Base-by-base conservation (phyloP, 2,797 vertebrate genomes). In the Syncerus caffer region DNA sequence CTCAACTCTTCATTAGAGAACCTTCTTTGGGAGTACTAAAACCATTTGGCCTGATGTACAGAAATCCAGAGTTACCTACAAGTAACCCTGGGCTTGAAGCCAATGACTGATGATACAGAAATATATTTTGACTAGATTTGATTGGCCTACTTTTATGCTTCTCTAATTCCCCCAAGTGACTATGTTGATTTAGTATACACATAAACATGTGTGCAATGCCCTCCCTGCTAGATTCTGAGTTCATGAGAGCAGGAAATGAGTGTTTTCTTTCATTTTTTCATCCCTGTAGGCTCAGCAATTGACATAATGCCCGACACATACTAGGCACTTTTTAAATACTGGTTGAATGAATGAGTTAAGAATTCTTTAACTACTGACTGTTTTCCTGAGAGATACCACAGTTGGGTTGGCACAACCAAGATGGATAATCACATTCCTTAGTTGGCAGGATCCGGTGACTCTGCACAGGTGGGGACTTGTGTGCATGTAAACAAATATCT, bases 301-400 rank as follows among this genome's bases (percentile, higher is more conserved):
- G 7, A 19, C 12, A 86, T 55, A 60, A 90, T 64, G 7, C 25
- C 57, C 14, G n/a, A 91, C 6, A 67, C 8, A 82, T 71, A 78
- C 25, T 83, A 78, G 74, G n/a, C 42, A 6, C 42, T 93, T 95
- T 91, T 55, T 53, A 86, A 96, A 85, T 95, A 64, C 87, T 85
- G 62, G 23, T 82, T 89, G 38, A 60, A 45, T 57, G 31, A 88
- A 53, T 87, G n/a, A 85, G 6, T 87, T 76, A 89, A 95, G 21
- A 90, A 96, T 79, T 60, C 27, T 96, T 83, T 42, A 89, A 58
- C 1, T 85, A 38, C 34, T 45, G 25, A 92, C 62, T 47, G 7
- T 42, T 84, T 88, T 94, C 27, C 23, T 85, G 42, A 96, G 21
- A 80, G 21, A 64, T 23, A 38, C 14, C 27, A 67, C 27, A 95